Evolutionary conservation across 1,140 invertebrate species (phyloP).

Genomic region (Cryptotermes secundus): DNA sequence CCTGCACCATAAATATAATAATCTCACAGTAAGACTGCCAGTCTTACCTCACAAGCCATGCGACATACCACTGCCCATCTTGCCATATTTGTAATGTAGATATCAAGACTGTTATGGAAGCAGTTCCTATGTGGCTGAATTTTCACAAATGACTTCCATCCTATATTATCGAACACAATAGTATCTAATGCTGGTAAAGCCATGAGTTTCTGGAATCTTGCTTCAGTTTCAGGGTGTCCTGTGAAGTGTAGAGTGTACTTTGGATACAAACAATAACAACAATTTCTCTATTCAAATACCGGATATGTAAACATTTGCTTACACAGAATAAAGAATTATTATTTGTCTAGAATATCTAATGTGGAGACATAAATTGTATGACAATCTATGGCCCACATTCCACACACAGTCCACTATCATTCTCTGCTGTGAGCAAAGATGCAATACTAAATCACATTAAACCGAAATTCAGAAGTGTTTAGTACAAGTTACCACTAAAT

Average conservation of each 20-base stretch:
- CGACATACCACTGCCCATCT: background rate
- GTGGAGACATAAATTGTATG: too few relatives aligned
- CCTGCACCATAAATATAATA: too few relatives aligned
- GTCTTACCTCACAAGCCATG: background rate
- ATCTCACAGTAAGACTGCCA: too few relatives aligned
- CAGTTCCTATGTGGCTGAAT: constrained; percentile 11
- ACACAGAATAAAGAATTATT: too few relatives aligned
- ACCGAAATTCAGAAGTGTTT: too few relatives aligned
- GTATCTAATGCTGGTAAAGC: background rate
- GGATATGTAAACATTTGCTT: too few relatives aligned
- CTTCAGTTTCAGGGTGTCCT: constrained; percentile 7
- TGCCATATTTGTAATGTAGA: background rate
- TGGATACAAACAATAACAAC: background rate
- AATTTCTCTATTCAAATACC: background rate
- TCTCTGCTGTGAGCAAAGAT: too few relatives aligned
- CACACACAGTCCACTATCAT: too few relatives aligned
- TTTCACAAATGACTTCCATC: background rate
- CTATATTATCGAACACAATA: constrained; percentile 2
- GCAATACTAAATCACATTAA: too few relatives aligned
- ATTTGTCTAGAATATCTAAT: too few relatives aligned
- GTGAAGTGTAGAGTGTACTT: background rate
- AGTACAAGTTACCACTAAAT: too few relatives aligned
- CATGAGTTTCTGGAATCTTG: background rate
- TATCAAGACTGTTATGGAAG: constrained; percentile 12
- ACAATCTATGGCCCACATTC: too few relatives aligned